Conservation (phyloP, 2,797 vertebrate species). For the Enteromius treurensis region DNA sequence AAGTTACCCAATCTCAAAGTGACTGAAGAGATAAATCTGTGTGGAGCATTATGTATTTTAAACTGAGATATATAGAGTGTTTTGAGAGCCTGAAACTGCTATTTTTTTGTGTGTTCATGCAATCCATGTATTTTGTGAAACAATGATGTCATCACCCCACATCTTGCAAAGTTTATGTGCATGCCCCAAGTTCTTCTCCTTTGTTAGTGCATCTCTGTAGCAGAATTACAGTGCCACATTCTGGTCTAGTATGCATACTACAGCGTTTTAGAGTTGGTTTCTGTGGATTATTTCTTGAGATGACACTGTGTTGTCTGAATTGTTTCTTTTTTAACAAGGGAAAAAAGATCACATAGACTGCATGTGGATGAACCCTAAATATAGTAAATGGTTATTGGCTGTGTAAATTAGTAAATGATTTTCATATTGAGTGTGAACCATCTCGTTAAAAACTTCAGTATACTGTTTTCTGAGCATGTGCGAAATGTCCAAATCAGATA, state of each 20-base stretch:
- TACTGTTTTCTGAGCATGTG: background rate
- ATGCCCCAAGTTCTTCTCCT: background rate
- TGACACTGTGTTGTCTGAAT: background rate
- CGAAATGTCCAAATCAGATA: background rate
- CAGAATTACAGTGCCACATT: background rate
- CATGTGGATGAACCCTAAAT: background rate
- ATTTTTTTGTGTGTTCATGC: background rate
- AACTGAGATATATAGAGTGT: background rate
- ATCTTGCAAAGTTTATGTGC: background rate
- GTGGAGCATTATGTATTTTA: background rate
- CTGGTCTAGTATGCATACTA: background rate
- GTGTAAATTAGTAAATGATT: background rate
- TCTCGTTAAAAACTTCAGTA: background rate
- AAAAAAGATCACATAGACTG: background rate
- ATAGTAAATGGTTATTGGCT: background rate
- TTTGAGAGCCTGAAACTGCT: background rate
- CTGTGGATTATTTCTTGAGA: background rate
- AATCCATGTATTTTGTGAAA: background rate
- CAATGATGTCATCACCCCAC: background rate
- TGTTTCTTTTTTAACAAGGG: too few species aligned
- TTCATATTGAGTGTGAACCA: background rate
- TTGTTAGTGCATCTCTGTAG: background rate
- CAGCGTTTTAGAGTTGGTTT: background rate
- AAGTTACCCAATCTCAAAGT: background rate
- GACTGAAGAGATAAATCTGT: background rate